phyloP scores from a whole-genome alignment of 2,888 invertebrate species.

The Idaea biselata region DNA sequence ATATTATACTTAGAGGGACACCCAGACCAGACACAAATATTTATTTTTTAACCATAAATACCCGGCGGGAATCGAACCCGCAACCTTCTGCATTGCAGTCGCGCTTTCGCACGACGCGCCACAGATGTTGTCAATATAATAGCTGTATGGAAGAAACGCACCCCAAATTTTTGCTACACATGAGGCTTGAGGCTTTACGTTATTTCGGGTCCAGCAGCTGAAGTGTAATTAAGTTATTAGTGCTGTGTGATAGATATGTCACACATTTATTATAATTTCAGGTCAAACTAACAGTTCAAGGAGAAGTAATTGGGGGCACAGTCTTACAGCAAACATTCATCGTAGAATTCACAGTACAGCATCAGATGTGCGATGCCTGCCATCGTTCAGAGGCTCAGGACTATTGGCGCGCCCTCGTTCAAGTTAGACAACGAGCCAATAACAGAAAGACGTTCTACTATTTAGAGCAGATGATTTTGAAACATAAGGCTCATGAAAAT shows the following conservation, averaged over 20 bases:
- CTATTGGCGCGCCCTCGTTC: conserved; percentile 96
- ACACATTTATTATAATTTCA: conserved; percentile 39
- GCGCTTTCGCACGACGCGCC: too few relatives aligned
- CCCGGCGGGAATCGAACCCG: too few relatives aligned
- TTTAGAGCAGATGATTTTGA: conserved; percentile 97
- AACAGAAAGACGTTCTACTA: conserved; percentile 99
- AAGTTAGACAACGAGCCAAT: conserved; percentile 92
- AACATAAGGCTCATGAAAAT: conserved; percentile 95
- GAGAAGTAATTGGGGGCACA: conserved; percentile 94
- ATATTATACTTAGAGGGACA: too few relatives aligned
- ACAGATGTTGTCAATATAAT: too few relatives aligned
- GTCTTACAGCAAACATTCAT: conserved; percentile 96
- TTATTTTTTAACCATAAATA: too few relatives aligned
- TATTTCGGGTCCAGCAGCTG: too few relatives aligned
- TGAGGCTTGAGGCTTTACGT: too few relatives aligned
- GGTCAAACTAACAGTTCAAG: conserved; percentile 96
- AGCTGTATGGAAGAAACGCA: too few relatives aligned
- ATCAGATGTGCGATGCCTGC: conserved; percentile 99
- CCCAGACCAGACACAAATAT: too few relatives aligned
- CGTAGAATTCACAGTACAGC: conserved; percentile 94
- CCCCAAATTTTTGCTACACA: too few relatives aligned
- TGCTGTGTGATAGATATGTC: background rate
- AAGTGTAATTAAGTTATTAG: too few relatives aligned
- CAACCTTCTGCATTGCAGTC: too few relatives aligned
- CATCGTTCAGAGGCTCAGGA: conserved; percentile 98